phyloP scores from a whole-genome alignment of 2,797 vertebrate species.

The Gobio occitaniae region DNA sequence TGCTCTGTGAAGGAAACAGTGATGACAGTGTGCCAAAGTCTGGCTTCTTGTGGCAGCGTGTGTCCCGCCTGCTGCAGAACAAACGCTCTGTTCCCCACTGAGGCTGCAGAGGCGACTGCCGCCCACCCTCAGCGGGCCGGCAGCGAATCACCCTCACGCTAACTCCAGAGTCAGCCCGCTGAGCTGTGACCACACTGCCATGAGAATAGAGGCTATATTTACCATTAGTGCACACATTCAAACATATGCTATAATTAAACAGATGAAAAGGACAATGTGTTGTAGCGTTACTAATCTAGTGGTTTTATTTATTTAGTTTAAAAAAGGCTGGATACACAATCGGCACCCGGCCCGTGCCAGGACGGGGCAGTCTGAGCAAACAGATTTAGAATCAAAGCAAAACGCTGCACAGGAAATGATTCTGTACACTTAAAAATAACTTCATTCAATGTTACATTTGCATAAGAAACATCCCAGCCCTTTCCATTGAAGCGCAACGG shows the following conservation, averaged over 20 bases:
- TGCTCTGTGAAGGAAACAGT: slow-evolving; percentile 57
- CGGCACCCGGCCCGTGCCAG: slow-evolving; percentile 1
- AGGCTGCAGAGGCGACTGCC: slow-evolving; percentile 46
- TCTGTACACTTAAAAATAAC: slow-evolving; percentile 33
- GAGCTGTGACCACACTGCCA: slow-evolving; percentile 69
- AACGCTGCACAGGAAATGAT: slow-evolving; percentile 37
- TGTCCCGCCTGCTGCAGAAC: slow-evolving; percentile 47
- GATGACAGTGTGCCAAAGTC: slow-evolving; percentile 59
- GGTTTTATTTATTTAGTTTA: slow-evolving; percentile 43
- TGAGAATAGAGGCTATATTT: slow-evolving; percentile 64
- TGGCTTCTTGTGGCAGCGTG: slow-evolving; percentile 61
- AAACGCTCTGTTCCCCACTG: slow-evolving; percentile 42
- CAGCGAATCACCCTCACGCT: slow-evolving; percentile 62
- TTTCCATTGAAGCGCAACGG: neutral
- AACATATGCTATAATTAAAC: slow-evolving; percentile 53
- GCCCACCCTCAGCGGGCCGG: slow-evolving; percentile 46
- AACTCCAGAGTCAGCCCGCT: slow-evolving; percentile 54
- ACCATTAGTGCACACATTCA: slow-evolving; percentile 51
- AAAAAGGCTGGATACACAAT: slow-evolving; percentile 35
- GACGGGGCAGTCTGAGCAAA: slow-evolving; percentile 29
- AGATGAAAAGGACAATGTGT: slow-evolving; percentile 59
- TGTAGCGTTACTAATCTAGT: slow-evolving; percentile 55
- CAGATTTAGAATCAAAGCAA: slow-evolving; percentile 35
- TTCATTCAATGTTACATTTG: neutral
- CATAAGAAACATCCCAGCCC: slow-evolving; percentile 4